Conservation (phyloP, 2,888 invertebrate species). For the Spisula subtruncata region DNA sequence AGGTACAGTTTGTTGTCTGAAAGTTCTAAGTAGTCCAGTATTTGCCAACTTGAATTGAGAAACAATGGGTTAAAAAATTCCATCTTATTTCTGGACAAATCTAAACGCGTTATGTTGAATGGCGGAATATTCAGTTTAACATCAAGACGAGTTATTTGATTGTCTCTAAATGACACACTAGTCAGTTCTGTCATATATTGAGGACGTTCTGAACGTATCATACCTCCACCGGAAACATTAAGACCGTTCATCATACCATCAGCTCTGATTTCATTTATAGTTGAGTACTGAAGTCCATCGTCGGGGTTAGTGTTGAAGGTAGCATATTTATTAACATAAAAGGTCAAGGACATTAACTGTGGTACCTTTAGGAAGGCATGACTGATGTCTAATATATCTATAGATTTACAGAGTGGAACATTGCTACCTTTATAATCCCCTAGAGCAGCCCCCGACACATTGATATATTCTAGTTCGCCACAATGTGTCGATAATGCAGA, state of each 20-base stretch:
- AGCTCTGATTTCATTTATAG: not conserved
- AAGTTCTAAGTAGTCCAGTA: not conserved
- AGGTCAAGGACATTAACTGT: not conserved
- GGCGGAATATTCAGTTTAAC: not conserved
- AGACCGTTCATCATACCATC: not conserved
- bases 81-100: constrained; percentile 10
- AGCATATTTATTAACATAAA: not conserved
- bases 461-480: not conserved
- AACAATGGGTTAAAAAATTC: not conserved
- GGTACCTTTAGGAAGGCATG: not conserved
- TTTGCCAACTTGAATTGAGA: not conserved
- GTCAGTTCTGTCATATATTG: not conserved
- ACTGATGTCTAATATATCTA: not conserved
- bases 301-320: not conserved
- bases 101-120: not conserved
- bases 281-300: not conserved
- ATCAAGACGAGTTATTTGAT: not conserved
- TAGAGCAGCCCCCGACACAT: not conserved
- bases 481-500: not conserved
- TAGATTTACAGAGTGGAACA: not conserved
- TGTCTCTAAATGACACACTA: not conserved
- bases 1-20: not conserved
- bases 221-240: not conserved
- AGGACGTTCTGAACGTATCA: not conserved
- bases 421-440: not conserved